phyloP scores from a whole-genome alignment of 1,140 invertebrate genomes.

The Solen grandis region DNA sequence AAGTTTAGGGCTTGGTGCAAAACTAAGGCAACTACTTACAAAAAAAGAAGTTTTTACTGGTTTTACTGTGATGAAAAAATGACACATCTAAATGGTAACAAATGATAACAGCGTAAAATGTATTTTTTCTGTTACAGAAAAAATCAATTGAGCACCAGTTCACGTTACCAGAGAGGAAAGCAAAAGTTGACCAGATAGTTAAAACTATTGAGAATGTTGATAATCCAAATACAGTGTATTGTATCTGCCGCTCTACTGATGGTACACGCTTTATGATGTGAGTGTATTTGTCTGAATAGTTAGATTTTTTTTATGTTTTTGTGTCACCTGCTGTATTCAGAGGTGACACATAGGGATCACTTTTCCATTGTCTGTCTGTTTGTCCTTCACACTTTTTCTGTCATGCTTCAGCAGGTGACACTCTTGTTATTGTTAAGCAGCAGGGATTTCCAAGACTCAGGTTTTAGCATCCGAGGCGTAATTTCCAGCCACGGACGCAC shows the following conservation, averaged over 20 bases:
- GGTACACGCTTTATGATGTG: constrained; percentile 98
- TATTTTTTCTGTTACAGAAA: constrained; percentile 83
- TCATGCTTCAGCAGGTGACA: too few relatives aligned
- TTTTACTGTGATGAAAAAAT: too few relatives aligned
- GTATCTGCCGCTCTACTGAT: constrained; percentile 96
- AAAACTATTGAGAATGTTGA: constrained; percentile 83
- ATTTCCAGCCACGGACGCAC: too few relatives aligned
- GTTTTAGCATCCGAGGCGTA: too few relatives aligned
- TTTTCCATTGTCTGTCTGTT: too few relatives aligned
- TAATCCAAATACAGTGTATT: constrained; percentile 88
- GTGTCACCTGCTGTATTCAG: too few relatives aligned
- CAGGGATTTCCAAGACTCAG: too few relatives aligned
- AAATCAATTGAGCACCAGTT: constrained; percentile 95
- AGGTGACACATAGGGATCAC: too few relatives aligned
- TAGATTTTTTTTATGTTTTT: too few relatives aligned
- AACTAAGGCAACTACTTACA: neutral
- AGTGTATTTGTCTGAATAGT: too few relatives aligned
- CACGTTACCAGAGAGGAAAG: constrained; percentile 93
- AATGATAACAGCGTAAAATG: neutral
- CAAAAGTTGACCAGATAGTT: constrained; percentile 93
- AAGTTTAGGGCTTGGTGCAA: neutral
- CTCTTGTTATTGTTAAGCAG: too few relatives aligned
- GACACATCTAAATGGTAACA: neutral
- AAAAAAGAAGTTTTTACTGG: neutral
- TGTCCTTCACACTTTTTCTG: too few relatives aligned